Conservation (phyloP, 2,797 vertebrate genomes). For the Rhincodon typus region DNA sequence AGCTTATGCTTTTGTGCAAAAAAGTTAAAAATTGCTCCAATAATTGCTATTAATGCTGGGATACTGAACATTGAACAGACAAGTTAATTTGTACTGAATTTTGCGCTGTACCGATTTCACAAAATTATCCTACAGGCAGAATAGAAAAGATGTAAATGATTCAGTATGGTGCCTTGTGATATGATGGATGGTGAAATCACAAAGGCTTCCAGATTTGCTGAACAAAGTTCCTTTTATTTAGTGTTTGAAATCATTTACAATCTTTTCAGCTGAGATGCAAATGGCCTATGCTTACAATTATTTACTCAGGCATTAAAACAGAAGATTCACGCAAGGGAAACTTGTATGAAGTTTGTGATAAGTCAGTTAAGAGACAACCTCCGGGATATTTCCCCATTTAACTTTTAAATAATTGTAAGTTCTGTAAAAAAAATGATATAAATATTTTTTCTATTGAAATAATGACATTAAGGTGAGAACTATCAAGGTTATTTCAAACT, state of each 20-base stretch:
- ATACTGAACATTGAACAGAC: background rate
- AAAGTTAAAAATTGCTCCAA: background rate
- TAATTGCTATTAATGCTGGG: background rate
- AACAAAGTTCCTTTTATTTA: slow-evolving; percentile 8
- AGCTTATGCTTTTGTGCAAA: background rate
- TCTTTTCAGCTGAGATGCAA: background rate
- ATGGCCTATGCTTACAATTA: background rate
- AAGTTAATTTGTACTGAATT: slow-evolving; percentile 14
- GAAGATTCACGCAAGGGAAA: background rate
- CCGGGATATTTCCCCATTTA: background rate
- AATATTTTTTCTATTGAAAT: slow-evolving; percentile 13
- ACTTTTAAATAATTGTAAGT: background rate
- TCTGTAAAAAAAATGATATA: background rate
- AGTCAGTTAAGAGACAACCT: background rate
- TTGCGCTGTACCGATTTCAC: background rate
- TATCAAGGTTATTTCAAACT: background rate
- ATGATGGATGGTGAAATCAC: background rate
- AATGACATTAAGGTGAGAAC: slow-evolving; percentile 29
- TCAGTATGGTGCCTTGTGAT: background rate
- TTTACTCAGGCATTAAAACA: background rate
- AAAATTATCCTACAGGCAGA: background rate
- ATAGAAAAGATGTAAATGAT: background rate
- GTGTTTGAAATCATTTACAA: background rate
- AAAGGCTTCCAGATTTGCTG: background rate
- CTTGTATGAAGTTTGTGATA: background rate